Evolutionary conservation across 2,888 invertebrate species (phyloP), one percentile per base, ranked within the genome.

Genomic region (Tetramorium bicarinatum): DNA sequence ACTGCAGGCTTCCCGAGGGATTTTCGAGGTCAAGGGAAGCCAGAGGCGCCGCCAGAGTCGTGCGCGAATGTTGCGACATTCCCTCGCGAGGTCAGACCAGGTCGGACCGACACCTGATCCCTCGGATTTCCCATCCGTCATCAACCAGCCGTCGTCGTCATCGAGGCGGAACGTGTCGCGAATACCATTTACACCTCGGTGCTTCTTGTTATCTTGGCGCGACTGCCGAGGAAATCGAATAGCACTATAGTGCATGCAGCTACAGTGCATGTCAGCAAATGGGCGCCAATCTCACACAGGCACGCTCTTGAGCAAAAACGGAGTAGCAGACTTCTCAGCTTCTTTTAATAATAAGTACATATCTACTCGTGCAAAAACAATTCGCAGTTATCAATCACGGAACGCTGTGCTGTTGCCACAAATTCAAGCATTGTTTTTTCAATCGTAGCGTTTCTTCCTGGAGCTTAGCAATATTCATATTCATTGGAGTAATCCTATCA

Each of bases 11-110:
- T 90, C 90, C 89, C 82, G 80, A 84, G 85, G 89, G 88, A 88
- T 87, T 90, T 90, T 90, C 87, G 90, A 90, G 90, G 90, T 90
- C 90, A 90, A 90, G 90, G 90, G 90, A 88, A 90, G 59, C 80
- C 38, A 81, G 72, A 82, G 83, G 83, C 87, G 85, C 84, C 79
- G 84, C 82, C 77, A 34, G 29, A 34, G 38, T 47, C 49, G 49
- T 25, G 38, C 61, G 49, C 72, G 54, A 52, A 41, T 11, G 52
- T 64, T 61, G 62, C 52, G 81, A 64, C 62, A 52, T 29, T 76
- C 29, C 15, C 44, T 52, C 44, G 25, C 41, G 29, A 41, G 47
- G 75, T 52, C 64, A 52, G 62, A 41, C 62, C 62, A 15, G 41
- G 59, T 38, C 62, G 15, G 29, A 29, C n/a, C 38, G 52, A 76